Evolutionary conservation across 2,113 vertebrate species (phyloP).

Genomic region (Centropus bengalensis): DNA sequence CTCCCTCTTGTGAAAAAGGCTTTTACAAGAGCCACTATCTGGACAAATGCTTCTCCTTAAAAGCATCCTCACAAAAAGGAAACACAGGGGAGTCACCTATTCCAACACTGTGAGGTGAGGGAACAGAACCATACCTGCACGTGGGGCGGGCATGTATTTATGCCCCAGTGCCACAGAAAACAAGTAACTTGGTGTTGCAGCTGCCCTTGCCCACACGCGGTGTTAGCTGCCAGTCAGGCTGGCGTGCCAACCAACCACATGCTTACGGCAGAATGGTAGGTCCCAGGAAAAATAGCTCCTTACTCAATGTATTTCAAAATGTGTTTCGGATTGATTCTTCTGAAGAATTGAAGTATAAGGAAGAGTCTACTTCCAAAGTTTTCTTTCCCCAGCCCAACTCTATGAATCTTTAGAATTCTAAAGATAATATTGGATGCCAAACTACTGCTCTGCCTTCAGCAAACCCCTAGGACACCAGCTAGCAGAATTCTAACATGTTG

Average conservation of each 20-base stretch:
- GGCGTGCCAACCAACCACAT: background rate
- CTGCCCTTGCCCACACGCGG: accelerated
- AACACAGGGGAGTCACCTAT: background rate
- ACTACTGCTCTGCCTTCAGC: background rate
- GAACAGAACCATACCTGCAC: background rate
- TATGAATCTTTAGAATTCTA: background rate
- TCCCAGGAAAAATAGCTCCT: background rate
- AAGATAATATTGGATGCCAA: background rate
- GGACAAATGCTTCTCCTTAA: background rate
- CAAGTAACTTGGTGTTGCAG: background rate
- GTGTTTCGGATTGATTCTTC: background rate
- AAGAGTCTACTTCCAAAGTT: background rate
- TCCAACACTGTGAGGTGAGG: background rate
- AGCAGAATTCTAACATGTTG: background rate
- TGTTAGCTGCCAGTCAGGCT: background rate
- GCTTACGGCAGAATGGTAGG: background rate
- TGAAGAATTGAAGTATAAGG: background rate
- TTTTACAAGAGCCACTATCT: background rate
- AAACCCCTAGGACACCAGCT: background rate
- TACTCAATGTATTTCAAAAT: background rate
- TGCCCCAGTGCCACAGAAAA: background rate
- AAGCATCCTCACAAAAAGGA: background rate
- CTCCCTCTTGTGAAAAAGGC: background rate
- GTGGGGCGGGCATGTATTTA: background rate
- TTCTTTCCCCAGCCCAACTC: background rate